Base-by-base conservation (phyloP, 1,140 invertebrate genomes). In the Sitophilus oryzae region DNA sequence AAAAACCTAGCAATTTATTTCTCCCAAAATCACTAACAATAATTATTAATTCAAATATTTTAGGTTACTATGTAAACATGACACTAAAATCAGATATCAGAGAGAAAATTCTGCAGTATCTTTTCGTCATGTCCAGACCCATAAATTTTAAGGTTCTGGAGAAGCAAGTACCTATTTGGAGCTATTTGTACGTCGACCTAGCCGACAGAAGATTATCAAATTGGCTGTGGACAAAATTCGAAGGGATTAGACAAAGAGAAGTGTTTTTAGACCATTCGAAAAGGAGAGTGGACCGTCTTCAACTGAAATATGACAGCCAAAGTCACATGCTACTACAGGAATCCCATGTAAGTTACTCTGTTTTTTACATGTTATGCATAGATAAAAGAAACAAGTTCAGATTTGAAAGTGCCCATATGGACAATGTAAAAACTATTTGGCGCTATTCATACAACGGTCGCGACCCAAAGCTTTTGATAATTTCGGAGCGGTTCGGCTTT, bases 61-160 rank as follows among this genome's bases (percentile, higher is more conserved):
- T 79, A 81, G 93, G 94, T 3, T 96, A 90, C 73, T 97, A 90
- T 74, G 91, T 93, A 23, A 93, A 97, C 69, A 83, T 98, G 30
- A 91, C 90, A 45, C 91, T 90, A 19, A 74, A 91, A 59, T 88
- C 92, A 10, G 94, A 98, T 77, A 92, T 97, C 9, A 81, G 92
- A 35, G 94, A 97, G 73, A 86, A 95, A 76, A 91, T 97, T 5
- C 74, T 96, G 52, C 87, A 92, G 67, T 94, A 95, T 70, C 82
- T 95, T 60, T 88, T 90, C 20, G 91, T 96, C 3, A 86, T 96
- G 81, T 90, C 91, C 6, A 75, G 91, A 56, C 91, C 91, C 0
- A 74, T 94, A 56, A 91, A 94, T 11, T 76, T 93, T 52, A 82
- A 82, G 59, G 77, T 81, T 65, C 79, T 80, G n/a, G 77, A 85